Base-by-base conservation (phyloP, 1,140 invertebrate species). In the Rhyacophila brunnea region DNA sequence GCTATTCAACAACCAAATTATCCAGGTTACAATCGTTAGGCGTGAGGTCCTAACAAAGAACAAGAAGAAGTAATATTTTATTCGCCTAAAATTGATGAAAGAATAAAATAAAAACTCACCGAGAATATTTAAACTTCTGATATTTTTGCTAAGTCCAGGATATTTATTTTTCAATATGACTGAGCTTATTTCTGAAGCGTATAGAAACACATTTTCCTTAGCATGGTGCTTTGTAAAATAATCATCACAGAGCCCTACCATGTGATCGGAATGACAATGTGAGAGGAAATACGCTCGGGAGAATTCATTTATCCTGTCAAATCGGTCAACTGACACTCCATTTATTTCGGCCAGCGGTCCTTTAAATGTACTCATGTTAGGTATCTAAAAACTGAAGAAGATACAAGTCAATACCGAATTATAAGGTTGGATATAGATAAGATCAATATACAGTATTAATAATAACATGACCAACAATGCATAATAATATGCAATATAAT, bases 221-320 rank as follows among this genome's bases (percentile, higher is more conserved):
- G 52, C 51, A n/a, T 34, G 32, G n/a, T 42, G 35, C 18, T 34
- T 15, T 1, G 42, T 13, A 6, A 52, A 20, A 42, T 40, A 18
- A 56, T 57, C n/a, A 51, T 34, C 17, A 10, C 36, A 18, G 7
- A 89, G 66, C 6, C 87, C 87, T n/a, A 69, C 53, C 69, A 83
- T 85, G 60, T 90, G 88, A 74, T 89, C 87, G 1, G 57, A 59
- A 62, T 89, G 87, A 63, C 78, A 85, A 69, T 89, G 87, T 19
- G 83, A 85, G 18, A 89, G 67, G 67, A 89, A 87, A 74, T 81
- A 89, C n/a, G 76, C 74, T 19, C 70, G 72, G 0, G 81, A 81
- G 15, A 73, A 58, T n/a, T 78, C 66, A 66, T 81, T 81, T 15
- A 71, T 51, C 11, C 64, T 70, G 34, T 77, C 68, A 69, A 88